These are phyloP conservation scores for Melanotus villosus DNA, from an alignment of 2,888 invertebrate species.

Conservation along the genomic window DNA sequence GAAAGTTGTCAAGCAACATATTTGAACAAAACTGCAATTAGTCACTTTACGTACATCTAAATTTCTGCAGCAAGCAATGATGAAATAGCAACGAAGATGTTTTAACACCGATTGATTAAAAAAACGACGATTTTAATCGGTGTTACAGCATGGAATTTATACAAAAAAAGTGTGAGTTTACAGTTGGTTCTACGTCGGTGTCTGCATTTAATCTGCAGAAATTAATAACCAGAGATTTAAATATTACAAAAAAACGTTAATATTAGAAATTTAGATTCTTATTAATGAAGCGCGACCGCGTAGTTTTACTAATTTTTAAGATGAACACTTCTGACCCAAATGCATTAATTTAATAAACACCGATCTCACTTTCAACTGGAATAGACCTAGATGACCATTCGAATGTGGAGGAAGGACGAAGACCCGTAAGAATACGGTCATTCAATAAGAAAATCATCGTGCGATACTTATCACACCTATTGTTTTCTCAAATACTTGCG, in stretches of 20 bases:
- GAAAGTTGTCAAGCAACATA: conserved; percentile 18
- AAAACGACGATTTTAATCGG: not conserved
- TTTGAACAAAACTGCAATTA: conserved; percentile 17
- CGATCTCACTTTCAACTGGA: conserved; percentile 17
- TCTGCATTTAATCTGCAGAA: not conserved
- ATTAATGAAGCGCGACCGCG: no score
- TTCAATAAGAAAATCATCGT: conserved; percentile 4
- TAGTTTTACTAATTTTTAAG: conserved; percentile 1
- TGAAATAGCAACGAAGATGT: conserved; percentile 3
- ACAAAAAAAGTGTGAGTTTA: not conserved
- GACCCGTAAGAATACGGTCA: not conserved
- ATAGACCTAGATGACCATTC: conserved; percentile 17
- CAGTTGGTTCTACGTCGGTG: not conserved
- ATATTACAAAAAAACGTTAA: not conserved
- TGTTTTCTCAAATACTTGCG: conserved; percentile 16
- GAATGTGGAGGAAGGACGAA: conserved; percentile 13
- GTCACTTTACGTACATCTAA: conserved; percentile 3
- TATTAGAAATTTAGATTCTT: not conserved
- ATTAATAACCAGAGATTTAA: not conserved
- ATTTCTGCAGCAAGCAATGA: conserved; percentile 1
- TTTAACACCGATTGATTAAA: not conserved
- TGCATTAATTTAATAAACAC: conserved; percentile 18
- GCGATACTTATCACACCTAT: conserved; percentile 11
- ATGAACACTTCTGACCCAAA: conserved; percentile 14
- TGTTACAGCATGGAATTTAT: conserved; percentile 4